Evolutionary conservation across 2,113 vertebrate species (phyloP).

Genomic region (Peromyscus maniculatus): DNA sequence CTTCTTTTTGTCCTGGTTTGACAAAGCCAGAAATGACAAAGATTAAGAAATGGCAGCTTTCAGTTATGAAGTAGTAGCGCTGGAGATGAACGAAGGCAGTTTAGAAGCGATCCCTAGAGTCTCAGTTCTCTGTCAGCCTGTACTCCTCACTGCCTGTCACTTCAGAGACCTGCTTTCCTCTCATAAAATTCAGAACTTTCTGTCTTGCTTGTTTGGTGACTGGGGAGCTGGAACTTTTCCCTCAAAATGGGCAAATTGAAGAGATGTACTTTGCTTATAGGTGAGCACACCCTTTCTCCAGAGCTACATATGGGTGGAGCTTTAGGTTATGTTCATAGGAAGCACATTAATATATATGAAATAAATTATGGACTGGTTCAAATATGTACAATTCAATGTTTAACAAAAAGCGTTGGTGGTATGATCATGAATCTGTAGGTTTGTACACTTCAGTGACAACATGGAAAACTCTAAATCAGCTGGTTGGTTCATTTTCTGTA

Average conservation of each 20-base stretch:
- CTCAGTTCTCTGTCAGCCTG: not conserved
- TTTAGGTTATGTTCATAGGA: constrained; percentile 20
- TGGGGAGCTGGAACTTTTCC: not conserved
- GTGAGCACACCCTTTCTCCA: not conserved
- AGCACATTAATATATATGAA: not conserved
- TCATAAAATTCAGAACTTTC: not conserved
- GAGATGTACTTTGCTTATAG: not conserved
- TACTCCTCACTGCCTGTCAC: not conserved
- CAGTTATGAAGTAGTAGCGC: not conserved
- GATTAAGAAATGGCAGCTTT: constrained; percentile 19
- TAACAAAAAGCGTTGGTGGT: constrained; percentile 41
- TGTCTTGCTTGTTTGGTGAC: not conserved
- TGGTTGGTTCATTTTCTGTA: not conserved
- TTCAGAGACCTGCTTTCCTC: not conserved
- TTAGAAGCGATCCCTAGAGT: not conserved
- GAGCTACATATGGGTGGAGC: not conserved
- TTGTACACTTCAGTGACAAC: not conserved
- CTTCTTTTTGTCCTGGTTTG: not conserved
- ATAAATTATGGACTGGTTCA: not conserved
- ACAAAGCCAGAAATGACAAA: not conserved
- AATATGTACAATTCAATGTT: not conserved
- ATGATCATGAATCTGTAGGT: not conserved
- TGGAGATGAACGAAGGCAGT: not conserved
- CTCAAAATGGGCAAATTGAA: not conserved
- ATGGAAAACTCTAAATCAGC: not conserved